These are phyloP conservation scores for Syrmaticus mikado DNA, from an alignment of 2,113 vertebrate genomes.

Conservation along the genomic window DNA sequence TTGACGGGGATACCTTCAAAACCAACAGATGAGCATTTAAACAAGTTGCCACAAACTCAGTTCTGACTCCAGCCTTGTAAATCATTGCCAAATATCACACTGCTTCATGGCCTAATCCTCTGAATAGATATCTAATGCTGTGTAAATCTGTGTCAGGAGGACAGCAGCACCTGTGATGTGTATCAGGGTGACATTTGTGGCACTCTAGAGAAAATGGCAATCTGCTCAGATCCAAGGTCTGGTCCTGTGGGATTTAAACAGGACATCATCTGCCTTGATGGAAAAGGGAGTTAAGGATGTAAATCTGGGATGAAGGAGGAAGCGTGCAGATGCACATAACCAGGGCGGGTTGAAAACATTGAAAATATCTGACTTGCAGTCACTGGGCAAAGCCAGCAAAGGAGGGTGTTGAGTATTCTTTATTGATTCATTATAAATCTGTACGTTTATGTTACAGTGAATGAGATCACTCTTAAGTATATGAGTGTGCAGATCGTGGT, in stretches of 20 bases:
- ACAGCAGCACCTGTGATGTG: conserved; percentile 36
- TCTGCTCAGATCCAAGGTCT: background rate
- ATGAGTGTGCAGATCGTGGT: background rate
- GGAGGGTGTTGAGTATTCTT: background rate
- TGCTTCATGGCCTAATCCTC: conserved; percentile 38
- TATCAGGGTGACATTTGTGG: conserved; percentile 37
- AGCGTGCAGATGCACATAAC: background rate
- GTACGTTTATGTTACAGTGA: background rate
- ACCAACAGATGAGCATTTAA: conserved; percentile 44
- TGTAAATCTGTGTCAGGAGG: conserved; percentile 67
- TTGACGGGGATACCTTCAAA: conserved; percentile 63
- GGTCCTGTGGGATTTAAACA: background rate
- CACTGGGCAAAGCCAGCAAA: background rate
- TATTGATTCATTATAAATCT: background rate
- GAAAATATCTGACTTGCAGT: background rate
- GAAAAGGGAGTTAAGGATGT: background rate
- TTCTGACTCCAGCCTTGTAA: conserved; percentile 26
- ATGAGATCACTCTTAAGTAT: background rate
- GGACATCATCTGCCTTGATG: background rate
- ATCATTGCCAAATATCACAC: conserved; percentile 43
- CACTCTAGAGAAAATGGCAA: background rate
- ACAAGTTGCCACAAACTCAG: conserved; percentile 7
- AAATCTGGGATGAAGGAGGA: background rate
- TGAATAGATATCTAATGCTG: conserved; percentile 34
- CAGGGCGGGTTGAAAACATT: background rate